Percentiles rank a stretch among this genome's conserved stretches.
Evolutionary conservation across 1,140 invertebrate genomes (phyloP).

Genomic region (Ceratina japonica): DNA sequence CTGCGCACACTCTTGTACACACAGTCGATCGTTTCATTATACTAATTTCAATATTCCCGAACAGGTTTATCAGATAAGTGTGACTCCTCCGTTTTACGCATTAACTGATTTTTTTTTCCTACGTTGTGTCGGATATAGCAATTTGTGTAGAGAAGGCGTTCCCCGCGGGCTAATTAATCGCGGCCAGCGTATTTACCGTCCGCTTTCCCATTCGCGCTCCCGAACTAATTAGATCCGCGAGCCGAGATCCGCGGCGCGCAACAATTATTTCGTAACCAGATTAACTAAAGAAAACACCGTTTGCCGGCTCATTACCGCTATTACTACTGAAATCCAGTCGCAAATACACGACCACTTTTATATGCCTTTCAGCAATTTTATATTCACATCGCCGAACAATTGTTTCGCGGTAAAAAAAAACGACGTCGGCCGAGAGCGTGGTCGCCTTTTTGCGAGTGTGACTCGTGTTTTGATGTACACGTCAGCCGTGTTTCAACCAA

Average conservation of each 20-base stretch:
- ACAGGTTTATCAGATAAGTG: conserved; percentile 10
- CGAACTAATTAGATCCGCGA: conserved; percentile 43
- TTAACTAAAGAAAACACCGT: conserved; percentile 43
- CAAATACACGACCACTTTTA: too few species aligned
- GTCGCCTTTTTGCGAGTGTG: neutral
- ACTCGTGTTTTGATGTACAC: neutral
- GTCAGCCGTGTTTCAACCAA: neutral
- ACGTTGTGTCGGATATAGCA: conserved; percentile 21
- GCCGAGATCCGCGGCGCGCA: neutral
- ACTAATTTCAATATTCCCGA: too few species aligned
- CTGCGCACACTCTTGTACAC: too few species aligned
- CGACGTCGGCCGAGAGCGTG: too few species aligned
- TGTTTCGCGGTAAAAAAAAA: too few species aligned
- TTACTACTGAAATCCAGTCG: too few species aligned
- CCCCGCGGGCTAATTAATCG: conserved; percentile 60
- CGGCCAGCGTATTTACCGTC: conserved; percentile 5
- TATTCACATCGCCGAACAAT: too few species aligned
- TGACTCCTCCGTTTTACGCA: neutral
- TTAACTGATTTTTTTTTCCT: conserved; percentile 29
- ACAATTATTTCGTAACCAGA: conserved; percentile 42
- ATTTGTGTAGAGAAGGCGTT: conserved; percentile 53
- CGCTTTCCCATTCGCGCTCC: conserved; percentile 41
- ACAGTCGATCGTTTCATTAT: too few species aligned
- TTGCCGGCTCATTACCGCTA: conserved; percentile 25
- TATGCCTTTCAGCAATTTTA: too few species aligned